phyloP scores from a whole-genome alignment of 2,113 vertebrate species.

The Lipophrys pholis region DNA sequence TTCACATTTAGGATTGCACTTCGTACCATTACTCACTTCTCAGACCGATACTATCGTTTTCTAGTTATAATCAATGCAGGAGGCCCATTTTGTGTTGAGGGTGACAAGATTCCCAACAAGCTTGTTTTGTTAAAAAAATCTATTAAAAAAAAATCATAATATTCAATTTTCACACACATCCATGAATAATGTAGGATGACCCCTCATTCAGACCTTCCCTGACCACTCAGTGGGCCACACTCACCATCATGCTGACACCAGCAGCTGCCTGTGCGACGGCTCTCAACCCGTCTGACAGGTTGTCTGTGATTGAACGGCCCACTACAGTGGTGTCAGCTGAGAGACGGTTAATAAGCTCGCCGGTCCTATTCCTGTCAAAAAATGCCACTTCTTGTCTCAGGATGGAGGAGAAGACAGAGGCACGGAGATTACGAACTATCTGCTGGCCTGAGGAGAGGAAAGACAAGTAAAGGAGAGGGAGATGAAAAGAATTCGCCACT shows the following conservation, averaged over 20 bases:
- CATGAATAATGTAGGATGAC: background rate
- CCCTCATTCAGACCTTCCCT: background rate
- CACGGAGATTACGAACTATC: slow-evolving; percentile 91
- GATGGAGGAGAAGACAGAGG: slow-evolving; percentile 90
- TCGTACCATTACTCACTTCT: too few relatives aligned
- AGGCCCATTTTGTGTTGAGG: too few relatives aligned
- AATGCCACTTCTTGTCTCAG: slow-evolving; percentile 95
- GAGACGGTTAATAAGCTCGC: slow-evolving; percentile 96
- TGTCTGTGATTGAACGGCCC: slow-evolving; percentile 93
- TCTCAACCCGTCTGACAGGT: slow-evolving; percentile 95
- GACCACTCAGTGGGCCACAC: slow-evolving; percentile 9
- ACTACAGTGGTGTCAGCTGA: slow-evolving; percentile 91
- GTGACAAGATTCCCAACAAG: too few relatives aligned
- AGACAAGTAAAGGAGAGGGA: background rate
- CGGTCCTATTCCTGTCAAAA: slow-evolving; percentile 94
- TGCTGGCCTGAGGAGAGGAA: slow-evolving; percentile 85
- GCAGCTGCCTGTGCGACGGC: slow-evolving; percentile 90
- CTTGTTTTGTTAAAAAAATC: background rate
- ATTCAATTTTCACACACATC: background rate
- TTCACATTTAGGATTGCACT: too few relatives aligned
- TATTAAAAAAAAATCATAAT: too few relatives aligned
- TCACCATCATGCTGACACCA: slow-evolving; percentile 97
- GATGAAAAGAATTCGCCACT: background rate
- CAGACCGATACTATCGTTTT: too few relatives aligned
- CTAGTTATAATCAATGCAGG: too few relatives aligned